Conservation (phyloP, 2,113 vertebrate genomes). For the Pavo muticus region DNA sequence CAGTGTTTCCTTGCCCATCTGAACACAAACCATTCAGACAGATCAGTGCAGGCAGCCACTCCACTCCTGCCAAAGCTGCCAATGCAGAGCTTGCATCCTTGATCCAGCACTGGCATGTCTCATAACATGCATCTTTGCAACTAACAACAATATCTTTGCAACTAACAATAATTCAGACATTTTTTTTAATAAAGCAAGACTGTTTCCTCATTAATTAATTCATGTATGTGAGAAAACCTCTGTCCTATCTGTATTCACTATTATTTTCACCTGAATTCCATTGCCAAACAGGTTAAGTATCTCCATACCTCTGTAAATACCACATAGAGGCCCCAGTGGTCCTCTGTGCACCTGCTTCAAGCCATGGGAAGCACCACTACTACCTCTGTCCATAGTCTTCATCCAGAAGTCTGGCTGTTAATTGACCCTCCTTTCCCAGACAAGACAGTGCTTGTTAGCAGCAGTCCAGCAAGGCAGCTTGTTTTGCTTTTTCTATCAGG, state of each 20-base stretch:
- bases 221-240: background rate
- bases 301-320: background rate
- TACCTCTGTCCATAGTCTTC: background rate
- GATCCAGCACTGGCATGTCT: background rate
- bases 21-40: background rate
- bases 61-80: background rate
- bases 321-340: background rate
- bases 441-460: background rate
- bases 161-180: background rate
- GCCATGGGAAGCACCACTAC: background rate
- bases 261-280: background rate
- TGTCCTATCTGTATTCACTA: background rate
- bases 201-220: background rate
- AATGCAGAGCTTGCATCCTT: background rate
- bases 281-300: background rate
- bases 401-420: background rate
- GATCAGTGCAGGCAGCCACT: background rate
- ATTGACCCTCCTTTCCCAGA: background rate
- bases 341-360: background rate
- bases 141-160: background rate
- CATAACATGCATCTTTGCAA: background rate
- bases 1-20: background rate
- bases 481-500: background rate
- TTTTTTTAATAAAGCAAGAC: background rate
- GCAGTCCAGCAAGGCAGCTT: background rate